Evolutionary conservation across 2,888 invertebrate species (phyloP), one percentile per base, ranked within the genome.

Genomic region (Yponomeuta cagnagella): DNA sequence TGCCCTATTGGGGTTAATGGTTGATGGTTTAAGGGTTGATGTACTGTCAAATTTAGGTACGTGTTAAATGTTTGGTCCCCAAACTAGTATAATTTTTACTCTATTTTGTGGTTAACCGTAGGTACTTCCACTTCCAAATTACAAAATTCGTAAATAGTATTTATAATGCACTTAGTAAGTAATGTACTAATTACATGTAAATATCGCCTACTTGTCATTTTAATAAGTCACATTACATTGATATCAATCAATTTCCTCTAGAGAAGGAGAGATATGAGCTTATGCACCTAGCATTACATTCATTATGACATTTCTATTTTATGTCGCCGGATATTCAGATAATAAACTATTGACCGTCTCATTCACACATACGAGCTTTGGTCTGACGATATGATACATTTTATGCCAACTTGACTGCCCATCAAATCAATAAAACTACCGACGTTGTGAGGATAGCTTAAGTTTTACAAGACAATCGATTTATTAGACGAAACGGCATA

Each of bases 321-420:
- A 71, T 68, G 68, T 69, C 68, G 70, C 72, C 74, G 73, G 71
- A 72, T 74, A 73, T 72, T 69, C 71, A 74, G 65, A 74, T 76
- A 72, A 73, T 58, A 58, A 58, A 58, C 15, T 58, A 58, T 58
- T 58, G 52, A 58, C 52, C 52, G 52, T 15, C 15, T 58, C 52
- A 15, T 58, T 12, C 15, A 58, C 10, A 58, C 52, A 43, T 43
- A 58, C 52, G 52, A 58, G 52, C 52, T 58, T 58, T 58, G 43
- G 43, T 43, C 43, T 43, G 43, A 43, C 43, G 43, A 12, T 58
- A 58, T 58, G 52, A 52, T 52, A 52, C 52, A 12, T 4, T 52
- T 58, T 3, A 58, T 58, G 52, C 12, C 15, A 15, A 58, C 52
- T 58, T 58, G 12, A 12, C 52, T 58, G 15, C 52, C 52, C 15